These are phyloP conservation scores for Drosophila anceps DNA, from an alignment of 2,888 invertebrate species.

Conservation along the genomic window DNA sequence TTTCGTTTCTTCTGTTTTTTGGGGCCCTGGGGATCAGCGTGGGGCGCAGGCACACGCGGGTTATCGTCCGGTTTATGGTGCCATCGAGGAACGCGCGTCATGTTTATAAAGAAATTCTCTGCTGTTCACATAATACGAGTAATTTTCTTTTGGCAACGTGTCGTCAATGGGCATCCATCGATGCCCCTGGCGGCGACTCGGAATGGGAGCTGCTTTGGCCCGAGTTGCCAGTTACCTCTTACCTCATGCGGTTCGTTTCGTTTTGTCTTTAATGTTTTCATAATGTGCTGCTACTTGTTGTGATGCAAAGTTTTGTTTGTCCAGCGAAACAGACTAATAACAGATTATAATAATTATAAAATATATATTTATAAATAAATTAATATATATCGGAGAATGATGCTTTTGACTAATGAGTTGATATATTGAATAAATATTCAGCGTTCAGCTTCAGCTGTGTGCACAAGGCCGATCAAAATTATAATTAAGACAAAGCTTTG, in stretches of 20 bases:
- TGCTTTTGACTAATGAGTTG: neutral
- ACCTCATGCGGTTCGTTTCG: slow-evolving; percentile 15
- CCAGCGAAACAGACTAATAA: too few relatives aligned
- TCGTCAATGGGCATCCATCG: slow-evolving; percentile 57
- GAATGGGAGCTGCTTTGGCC: slow-evolving; percentile 17
- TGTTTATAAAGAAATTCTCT: slow-evolving; percentile 72
- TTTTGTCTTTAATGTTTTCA: slow-evolving; percentile 47
- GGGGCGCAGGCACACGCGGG: slow-evolving; percentile 53
- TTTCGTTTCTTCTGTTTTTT: slow-evolving; percentile 9
- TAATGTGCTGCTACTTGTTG: slow-evolving; percentile 65
- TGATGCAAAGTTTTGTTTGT: neutral
- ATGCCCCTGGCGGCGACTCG: slow-evolving; percentile 40
- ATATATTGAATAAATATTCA: too few relatives aligned
- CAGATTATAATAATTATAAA: neutral
- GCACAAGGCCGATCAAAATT: too few relatives aligned
- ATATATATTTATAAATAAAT: neutral
- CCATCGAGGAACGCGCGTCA: slow-evolving; percentile 55
- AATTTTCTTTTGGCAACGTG: slow-evolving; percentile 63
- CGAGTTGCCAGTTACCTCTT: slow-evolving; percentile 9
- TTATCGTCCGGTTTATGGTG: slow-evolving; percentile 76
- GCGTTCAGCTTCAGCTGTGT: too few relatives aligned
- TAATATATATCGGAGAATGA: neutral
- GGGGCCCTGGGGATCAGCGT: slow-evolving; percentile 55
- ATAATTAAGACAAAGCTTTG: too few relatives aligned
- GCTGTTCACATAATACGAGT: slow-evolving; percentile 59